Evolutionary conservation across 23 tunicate genomes (phyloP).

Genomic region (Oikopleura vanhoeffeni): DNA sequence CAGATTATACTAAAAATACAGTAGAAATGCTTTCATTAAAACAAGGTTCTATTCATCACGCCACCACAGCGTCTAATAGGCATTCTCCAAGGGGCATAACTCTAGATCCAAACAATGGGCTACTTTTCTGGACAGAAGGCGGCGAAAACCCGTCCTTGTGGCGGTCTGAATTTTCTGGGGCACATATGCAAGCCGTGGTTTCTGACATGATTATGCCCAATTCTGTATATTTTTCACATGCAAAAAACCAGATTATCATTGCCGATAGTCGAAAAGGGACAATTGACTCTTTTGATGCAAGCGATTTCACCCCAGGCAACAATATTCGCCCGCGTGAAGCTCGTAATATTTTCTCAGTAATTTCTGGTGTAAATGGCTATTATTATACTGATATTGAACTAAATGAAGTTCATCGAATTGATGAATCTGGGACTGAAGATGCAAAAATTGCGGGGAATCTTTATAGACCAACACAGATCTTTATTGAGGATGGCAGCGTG

Average conservation of each 20-base stretch:
- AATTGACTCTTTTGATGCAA: neutral
- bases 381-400: conserved; percentile 41
- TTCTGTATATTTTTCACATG: neutral
- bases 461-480: conserved; percentile 52
- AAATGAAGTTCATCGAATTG: conserved; percentile 19
- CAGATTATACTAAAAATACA: conserved; percentile 43
- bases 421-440: conserved; percentile 14
- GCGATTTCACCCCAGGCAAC: neutral
- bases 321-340: neutral
- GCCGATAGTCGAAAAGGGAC: neutral
- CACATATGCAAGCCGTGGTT: neutral
- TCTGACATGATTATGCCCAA: neutral
- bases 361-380: conserved; percentile 18
- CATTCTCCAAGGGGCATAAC: conserved; percentile 46
- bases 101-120: conserved; percentile 38
- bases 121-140: conserved; percentile 70
- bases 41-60: conserved; percentile 21
- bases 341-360: conserved; percentile 37
- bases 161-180: conserved; percentile 29
- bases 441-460: conserved; percentile 21
- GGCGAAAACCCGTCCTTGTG: conserved; percentile 35
- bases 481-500: conserved; percentile 14
- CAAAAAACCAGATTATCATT: neutral
- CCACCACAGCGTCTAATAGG: conserved; percentile 26
- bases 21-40: conserved; percentile 42